Base-by-base conservation (phyloP, 2,888 invertebrate genomes). In the Mythimna ferrago region DNA sequence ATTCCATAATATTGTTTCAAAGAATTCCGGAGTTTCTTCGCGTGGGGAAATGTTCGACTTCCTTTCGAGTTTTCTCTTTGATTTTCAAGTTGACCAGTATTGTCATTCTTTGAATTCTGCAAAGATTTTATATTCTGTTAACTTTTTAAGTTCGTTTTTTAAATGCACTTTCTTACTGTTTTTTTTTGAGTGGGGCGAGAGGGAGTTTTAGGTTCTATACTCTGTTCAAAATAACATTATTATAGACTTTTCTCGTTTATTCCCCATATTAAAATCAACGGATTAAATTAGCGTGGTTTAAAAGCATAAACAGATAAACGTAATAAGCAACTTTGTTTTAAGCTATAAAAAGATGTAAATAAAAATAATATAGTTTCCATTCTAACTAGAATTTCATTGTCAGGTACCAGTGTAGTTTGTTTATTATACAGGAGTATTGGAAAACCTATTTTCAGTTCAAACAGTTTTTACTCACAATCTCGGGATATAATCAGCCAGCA, bases 1-100 rank as follows among this genome's bases (percentile, higher is more conserved):
- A 62, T 71, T 71, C 21, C 54, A 7, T 78, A 78, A 61, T 61
- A 71, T 78, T 78, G 72, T 75, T 72, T 78, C 57, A 71, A 71
- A 78, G 41, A 61, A 78, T 78, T 54, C 60, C 48, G 60, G 48
- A 9, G 71, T 38, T 35, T 38, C 21, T 38, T 4, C 60, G 60
- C 60, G 9, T 41, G 19, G 48, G 48, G 16, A 56, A 78, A 62
- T 51, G 11, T 62, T 61, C 19, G 21, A 9, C 7, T 78, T 70
- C n/a, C 44, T 71, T 77, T 78, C 54, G 61, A 16, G 54, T 41
- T 71, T 53, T 11, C 44, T 26, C n/a, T 26, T n/a, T 21, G 54
- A 61, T 54, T 54, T 69, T 10, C 38, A 48, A 14, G 35, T 54
- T 21, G 58, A 48, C 60, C 16, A 2, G 60, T 71, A 38, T 44